These are phyloP conservation scores for Dryococelus australis DNA, from an alignment of 2,888 invertebrate species.

Conservation along the genomic window DNA sequence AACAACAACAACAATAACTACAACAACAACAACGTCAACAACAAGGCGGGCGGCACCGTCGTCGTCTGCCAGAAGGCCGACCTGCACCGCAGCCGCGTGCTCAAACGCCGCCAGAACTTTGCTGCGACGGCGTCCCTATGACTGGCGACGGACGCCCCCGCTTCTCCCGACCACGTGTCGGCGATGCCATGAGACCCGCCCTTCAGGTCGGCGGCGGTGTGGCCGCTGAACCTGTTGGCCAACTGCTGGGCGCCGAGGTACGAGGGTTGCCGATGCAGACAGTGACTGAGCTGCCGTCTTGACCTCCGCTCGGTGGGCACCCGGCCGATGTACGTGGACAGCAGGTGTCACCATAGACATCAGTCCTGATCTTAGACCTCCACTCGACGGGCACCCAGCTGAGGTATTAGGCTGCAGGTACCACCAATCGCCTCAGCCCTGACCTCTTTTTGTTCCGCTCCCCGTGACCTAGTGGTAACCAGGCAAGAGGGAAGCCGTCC, in stretches of 20 bases:
- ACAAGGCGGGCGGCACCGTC: conserved; percentile 64
- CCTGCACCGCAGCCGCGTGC: conserved; percentile 64
- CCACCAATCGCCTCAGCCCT: too few species aligned
- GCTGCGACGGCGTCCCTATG: conserved; percentile 73
- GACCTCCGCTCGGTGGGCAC: too few species aligned
- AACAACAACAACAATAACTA: conserved; percentile 52
- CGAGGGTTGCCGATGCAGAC: not conserved
- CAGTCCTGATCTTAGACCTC: too few species aligned
- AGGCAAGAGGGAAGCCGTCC: not conserved
- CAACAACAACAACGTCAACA: conserved; percentile 57
- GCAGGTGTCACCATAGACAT: too few species aligned
- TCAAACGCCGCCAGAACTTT: conserved; percentile 66
- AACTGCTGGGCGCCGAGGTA: conserved; percentile 2
- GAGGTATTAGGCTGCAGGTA: too few species aligned
- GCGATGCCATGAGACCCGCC: conserved; percentile 30
- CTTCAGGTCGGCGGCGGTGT: not conserved
- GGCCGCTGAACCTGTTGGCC: not conserved
- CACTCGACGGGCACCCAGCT: too few species aligned
- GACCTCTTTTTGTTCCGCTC: not conserved
- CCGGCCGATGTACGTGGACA: not conserved
- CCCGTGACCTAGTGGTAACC: not conserved
- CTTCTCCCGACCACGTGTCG: conserved; percentile 25
- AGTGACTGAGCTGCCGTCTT: not conserved
- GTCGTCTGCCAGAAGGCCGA: conserved; percentile 69
- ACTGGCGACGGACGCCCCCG: conserved; percentile 52